Evolutionary conservation across 2,888 invertebrate species (phyloP), one percentile per base, ranked within the genome.

Genomic region (Thecocarcelia acutangulata): DNA sequence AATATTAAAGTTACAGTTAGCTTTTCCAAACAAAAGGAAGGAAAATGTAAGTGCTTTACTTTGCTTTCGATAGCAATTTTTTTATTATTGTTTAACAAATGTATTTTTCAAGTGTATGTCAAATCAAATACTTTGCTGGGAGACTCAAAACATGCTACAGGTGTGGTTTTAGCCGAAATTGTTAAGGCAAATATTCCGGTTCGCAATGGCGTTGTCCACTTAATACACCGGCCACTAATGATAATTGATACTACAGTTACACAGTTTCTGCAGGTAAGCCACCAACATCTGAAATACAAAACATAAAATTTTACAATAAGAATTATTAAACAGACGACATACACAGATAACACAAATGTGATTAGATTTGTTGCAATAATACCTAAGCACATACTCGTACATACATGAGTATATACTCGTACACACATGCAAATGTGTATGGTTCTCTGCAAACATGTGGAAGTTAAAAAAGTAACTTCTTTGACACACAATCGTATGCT

Each of bases 131-230:
- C 96, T 1, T 92, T 95, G 48, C 92, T 95, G 50, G 96, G 96
- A 3, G 96, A 96, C 87, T 92, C 93, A 2, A 94, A 93, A 85
- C 96, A 97, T 90, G 93, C 94, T 13, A 93, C 94, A 68, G 97
- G 97, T 11, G 96, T 96, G 3, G 97, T 97, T 1, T 91, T 97
- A 83, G 96, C 97, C 1, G 96, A 97, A 90, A 96, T 98, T 83
- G 94, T 97, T 9, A 94, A 95, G 88, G 95, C 95, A 40, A 97
- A 98, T 90, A 97, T 98, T 84, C 97, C 97, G 0, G 96, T 97
- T 33, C 94, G 94, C 87, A 98, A 97, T 87, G 97, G 98, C 40
- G 97, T 98, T 0, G 94, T 98, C 4, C 98, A 98, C 91, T 93
- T 98, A 83, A 97, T 98, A 85, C 96, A 97, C 87, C 93, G 96